phyloP scores from a whole-genome alignment of 1,140 invertebrate genomes.

The Drosophila pruinosa region DNA sequence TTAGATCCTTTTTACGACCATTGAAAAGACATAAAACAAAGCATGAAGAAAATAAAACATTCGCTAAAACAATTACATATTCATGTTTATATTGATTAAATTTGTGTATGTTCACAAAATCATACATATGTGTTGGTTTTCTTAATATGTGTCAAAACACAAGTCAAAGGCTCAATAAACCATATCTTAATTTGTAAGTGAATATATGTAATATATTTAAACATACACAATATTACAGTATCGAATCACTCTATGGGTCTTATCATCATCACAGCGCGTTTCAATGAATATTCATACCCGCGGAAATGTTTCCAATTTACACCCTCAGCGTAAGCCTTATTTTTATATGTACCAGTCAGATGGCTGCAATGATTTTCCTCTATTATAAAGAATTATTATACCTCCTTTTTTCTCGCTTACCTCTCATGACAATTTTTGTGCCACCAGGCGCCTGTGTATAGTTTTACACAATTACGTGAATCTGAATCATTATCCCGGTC shows the following conservation, averaged over 20 bases:
- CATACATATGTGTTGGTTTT: no score
- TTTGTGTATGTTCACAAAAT: no score
- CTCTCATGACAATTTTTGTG: background rate
- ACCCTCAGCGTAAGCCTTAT: background rate
- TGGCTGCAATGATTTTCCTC: no score
- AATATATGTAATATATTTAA: no score
- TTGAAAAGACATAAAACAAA: background rate
- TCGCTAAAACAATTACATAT: background rate
- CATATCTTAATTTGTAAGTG: no score
- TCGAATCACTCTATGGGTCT: background rate
- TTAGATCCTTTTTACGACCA: background rate
- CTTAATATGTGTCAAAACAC: no score
- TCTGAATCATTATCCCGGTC: background rate
- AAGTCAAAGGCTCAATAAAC: no score
- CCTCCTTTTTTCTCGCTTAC: no score
- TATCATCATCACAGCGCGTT: slow-evolving; percentile 10
- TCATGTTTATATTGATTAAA: background rate
- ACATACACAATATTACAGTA: no score
- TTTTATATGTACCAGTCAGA: background rate
- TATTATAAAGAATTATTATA: no score
- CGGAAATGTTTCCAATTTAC: background rate
- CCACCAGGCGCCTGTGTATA: background rate
- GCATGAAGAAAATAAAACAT: background rate
- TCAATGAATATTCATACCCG: background rate
- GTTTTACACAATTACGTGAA: background rate